These are phyloP conservation scores for Cyclopterus lumpus DNA, from an alignment of 2,797 vertebrate genomes.

Conservation along the genomic window DNA sequence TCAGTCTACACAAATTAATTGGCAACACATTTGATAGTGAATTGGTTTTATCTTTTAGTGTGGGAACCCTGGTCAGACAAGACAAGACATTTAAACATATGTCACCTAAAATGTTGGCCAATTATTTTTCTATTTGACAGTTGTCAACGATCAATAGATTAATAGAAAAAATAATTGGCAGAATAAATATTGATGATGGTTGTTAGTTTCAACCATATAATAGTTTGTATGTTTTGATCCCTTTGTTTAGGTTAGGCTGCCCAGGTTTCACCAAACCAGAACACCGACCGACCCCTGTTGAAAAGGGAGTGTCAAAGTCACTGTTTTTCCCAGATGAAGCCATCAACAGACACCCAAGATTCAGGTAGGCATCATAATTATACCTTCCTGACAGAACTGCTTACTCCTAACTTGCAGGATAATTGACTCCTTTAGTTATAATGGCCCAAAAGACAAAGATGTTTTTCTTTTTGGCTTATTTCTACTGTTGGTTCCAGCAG, in stretches of 20 bases:
- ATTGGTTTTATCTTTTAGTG: not conserved
- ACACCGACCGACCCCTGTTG: constrained; percentile 88
- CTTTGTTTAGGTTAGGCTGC: constrained; percentile 90
- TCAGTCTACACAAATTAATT: not conserved
- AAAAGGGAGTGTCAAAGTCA: constrained; percentile 93
- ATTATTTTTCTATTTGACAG: not conserved
- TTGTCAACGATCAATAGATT: not conserved
- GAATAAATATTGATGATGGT: not conserved
- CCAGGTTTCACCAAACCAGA: constrained; percentile 93
- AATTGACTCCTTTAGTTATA: not conserved
- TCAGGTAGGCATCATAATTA: constrained; percentile 83
- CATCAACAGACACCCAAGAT: constrained; percentile 95
- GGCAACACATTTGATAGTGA: not conserved
- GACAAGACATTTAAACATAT: not conserved
- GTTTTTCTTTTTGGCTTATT: not conserved
- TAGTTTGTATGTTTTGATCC: not conserved
- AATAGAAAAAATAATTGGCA: not conserved
- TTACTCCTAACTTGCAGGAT: not conserved
- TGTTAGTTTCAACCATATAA: not conserved
- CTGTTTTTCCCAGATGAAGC: constrained; percentile 98
- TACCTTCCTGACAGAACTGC: not conserved
- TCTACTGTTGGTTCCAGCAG: not conserved
- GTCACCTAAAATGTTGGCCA: not conserved
- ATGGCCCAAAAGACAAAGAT: not conserved
- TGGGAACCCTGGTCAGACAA: not conserved